Percentiles rank a stretch among this genome's conserved stretches.
Conservation (phyloP, 2,888 invertebrate species). For the Sceliomorpha sp. region DNA sequence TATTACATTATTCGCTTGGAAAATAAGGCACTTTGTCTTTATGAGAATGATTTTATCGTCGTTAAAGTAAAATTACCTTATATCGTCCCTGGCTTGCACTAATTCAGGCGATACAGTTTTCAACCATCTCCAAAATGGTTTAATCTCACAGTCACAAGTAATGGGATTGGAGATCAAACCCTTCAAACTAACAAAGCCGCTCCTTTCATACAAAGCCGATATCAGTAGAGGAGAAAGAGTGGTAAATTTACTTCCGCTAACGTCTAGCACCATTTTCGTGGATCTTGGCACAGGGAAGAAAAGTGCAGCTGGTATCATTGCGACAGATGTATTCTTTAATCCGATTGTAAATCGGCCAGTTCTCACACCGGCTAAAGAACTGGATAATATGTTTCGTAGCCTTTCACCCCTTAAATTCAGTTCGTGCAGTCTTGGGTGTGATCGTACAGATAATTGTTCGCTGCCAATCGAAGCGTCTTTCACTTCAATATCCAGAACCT, state of each 20-base stretch:
- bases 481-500: slow-evolving; percentile 90
- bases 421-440: slow-evolving; percentile 89
- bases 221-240: slow-evolving; percentile 90
- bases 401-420: slow-evolving; percentile 88
- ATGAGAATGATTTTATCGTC: too few relatives aligned
- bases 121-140: slow-evolving; percentile 90
- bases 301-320: slow-evolving; percentile 88
- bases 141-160: slow-evolving; percentile 91
- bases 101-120: slow-evolving; percentile 77
- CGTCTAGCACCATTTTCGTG: slow-evolving; percentile 88
- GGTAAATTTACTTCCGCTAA: slow-evolving; percentile 88
- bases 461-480: slow-evolving; percentile 91
- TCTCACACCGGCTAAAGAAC: slow-evolving; percentile 91
- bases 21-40: too few relatives aligned
- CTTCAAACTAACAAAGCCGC: slow-evolving; percentile 87
- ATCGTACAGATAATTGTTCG: slow-evolving; percentile 89
- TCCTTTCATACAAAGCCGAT: slow-evolving; percentile 89
- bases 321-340: slow-evolving; percentile 90
- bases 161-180: slow-evolving; percentile 91
- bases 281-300: slow-evolving; percentile 94
- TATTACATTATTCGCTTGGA: too few relatives aligned
- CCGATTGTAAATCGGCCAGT: slow-evolving; percentile 87
- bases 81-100: slow-evolving; percentile 81
- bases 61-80: slow-evolving; percentile 52
- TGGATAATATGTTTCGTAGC: slow-evolving; percentile 89